These are phyloP conservation scores for Epinephelus moara DNA, from an alignment of 2,113 vertebrate species.

Conservation along the genomic window DNA sequence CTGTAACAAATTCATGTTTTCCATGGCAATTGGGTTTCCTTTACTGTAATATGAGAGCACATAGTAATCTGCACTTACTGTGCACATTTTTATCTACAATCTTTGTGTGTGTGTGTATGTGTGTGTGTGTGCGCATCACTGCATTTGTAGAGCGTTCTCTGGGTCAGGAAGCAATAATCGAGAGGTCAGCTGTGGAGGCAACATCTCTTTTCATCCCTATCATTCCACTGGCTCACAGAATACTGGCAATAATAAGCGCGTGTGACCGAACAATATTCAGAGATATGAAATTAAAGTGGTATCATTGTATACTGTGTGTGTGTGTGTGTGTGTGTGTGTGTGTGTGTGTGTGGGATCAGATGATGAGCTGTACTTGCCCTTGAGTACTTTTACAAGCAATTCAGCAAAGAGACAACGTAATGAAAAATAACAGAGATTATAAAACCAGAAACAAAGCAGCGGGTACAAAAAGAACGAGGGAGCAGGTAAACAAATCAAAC, in stretches of 20 bases:
- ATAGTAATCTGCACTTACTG: neutral
- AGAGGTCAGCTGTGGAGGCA: slow-evolving; percentile 41
- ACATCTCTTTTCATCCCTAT: slow-evolving; percentile 31
- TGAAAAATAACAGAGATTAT: neutral
- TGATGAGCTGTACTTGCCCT: slow-evolving; percentile 20
- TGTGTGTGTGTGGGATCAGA: slow-evolving; percentile 8
- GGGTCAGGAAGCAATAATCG: slow-evolving; percentile 45
- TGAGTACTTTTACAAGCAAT: slow-evolving; percentile 27
- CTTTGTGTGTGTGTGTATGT: neutral
- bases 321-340: too few species aligned
- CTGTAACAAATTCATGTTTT: too few species aligned
- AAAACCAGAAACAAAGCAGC: neutral
- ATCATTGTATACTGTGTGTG: neutral
- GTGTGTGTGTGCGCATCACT: neutral
- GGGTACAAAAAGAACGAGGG: neutral
- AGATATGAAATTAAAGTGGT: slow-evolving; percentile 39
- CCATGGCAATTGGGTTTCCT: too few species aligned
- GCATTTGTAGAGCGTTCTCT: neutral
- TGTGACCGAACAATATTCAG: slow-evolving; percentile 14
- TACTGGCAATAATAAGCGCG: neutral
- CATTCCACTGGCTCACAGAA: slow-evolving; percentile 9
- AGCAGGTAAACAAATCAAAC: slow-evolving; percentile 16
- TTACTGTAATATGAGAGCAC: neutral
- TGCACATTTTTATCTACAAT: neutral
- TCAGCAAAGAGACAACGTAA: slow-evolving; percentile 9